Percentiles rank a stretch among this genome's conserved stretches.
Evolutionary conservation across 1,140 invertebrate genomes (phyloP).

Genomic region (Drosophila orosa): DNA sequence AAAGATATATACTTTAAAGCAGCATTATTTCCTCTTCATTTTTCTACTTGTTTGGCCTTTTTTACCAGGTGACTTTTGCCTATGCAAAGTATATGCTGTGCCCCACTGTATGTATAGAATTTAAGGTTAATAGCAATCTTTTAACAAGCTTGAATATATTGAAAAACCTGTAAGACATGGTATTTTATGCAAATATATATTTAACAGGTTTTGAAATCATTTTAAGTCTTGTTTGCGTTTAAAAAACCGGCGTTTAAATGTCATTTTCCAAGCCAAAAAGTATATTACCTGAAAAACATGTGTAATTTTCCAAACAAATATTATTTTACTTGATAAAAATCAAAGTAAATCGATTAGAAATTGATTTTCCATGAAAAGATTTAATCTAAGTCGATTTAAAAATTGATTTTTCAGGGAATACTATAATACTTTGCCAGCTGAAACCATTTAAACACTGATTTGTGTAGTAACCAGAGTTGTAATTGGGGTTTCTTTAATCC

Average conservation of each 20-base stretch:
- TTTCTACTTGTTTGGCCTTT: too few species aligned
- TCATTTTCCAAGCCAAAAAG: too few species aligned
- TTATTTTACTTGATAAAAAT: not conserved
- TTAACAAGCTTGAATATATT: not conserved
- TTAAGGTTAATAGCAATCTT: not conserved
- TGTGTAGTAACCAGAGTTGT: not conserved
- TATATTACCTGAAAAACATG: too few species aligned
- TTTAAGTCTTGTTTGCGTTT: too few species aligned
- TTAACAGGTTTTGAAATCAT: not conserved
- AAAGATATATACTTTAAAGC: not conserved
- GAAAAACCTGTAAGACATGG: not conserved
- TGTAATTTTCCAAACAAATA: too few species aligned
- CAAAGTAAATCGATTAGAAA: not conserved
- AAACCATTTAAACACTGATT: not conserved
- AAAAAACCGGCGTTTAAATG: not conserved
- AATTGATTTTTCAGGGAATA: not conserved
- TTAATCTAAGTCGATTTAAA: not conserved
- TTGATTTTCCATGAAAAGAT: not conserved
- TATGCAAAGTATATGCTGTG: not conserved
- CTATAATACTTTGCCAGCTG: not conserved
- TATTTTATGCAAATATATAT: not conserved
- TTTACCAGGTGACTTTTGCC: not conserved
- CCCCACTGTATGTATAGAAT: not conserved
- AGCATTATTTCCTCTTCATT: not conserved
- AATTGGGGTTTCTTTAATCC: not conserved